Evolutionary conservation across 2,113 vertebrate species (phyloP).

Genomic region (Myodes glareolus): DNA sequence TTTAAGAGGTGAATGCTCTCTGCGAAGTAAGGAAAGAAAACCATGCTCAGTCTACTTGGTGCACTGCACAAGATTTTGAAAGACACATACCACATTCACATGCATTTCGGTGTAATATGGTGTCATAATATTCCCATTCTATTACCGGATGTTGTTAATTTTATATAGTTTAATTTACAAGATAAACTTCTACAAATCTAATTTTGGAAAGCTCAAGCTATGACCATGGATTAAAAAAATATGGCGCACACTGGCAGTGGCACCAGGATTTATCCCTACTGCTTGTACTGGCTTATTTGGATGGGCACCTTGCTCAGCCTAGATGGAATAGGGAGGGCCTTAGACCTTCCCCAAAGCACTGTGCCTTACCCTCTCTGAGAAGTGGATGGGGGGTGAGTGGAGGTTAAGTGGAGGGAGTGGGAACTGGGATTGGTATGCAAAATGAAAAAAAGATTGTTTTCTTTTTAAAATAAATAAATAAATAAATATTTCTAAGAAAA

Average conservation of each 20-base stretch:
- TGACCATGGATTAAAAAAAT: background rate
- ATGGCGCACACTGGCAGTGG: background rate
- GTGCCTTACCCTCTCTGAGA: too few species aligned
- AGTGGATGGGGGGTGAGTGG: too few species aligned
- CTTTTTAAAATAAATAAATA: too few species aligned
- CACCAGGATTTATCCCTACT: too few species aligned
- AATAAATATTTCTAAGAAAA: too few species aligned
- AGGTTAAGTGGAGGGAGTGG: too few species aligned
- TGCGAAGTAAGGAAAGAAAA: background rate
- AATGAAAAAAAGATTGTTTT: too few species aligned
- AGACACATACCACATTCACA: background rate
- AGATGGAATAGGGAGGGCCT: too few species aligned
- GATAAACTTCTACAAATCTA: background rate
- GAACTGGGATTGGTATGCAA: too few species aligned
- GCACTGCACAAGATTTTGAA: background rate
- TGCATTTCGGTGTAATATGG: background rate
- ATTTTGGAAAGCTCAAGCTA: background rate
- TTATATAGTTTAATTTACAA: background rate
- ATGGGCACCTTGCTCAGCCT: too few species aligned
- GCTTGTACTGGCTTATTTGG: too few species aligned
- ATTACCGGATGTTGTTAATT: background rate
- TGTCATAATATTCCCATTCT: background rate
- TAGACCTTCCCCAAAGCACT: too few species aligned
- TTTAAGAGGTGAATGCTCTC: background rate
- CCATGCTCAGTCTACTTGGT: background rate